Evolutionary conservation across 2,113 vertebrate genomes (phyloP).

Genomic region (sheep (Ovis aries)): ARS-UI_Ramb_v3.0 NC_056074.1:7341001-7341500

Average conservation of each 20-base stretch:
- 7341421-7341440: not conserved
- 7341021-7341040: not conserved
- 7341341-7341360: not conserved
- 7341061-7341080: not conserved
- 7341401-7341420: not conserved
- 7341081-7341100: not conserved
- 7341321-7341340: not conserved
- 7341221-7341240: not conserved
- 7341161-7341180: not conserved
- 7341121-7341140: not conserved
- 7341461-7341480: not conserved
- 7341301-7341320: not conserved
- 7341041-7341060: not conserved
- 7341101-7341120: not conserved
- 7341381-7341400: not conserved
- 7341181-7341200: not conserved
- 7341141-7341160: not conserved
- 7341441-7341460: not conserved
- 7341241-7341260: not conserved
- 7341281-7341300: not conserved
- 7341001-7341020: not conserved
- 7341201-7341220: not conserved
- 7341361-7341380: not conserved
- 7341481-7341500: not conserved
- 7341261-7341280: not conserved